Percentiles rank a stretch among this genome's conserved stretches.
Evolutionary conservation across 1,140 invertebrate genomes (phyloP).

Genomic region (Helicoverpa zea): DNA sequence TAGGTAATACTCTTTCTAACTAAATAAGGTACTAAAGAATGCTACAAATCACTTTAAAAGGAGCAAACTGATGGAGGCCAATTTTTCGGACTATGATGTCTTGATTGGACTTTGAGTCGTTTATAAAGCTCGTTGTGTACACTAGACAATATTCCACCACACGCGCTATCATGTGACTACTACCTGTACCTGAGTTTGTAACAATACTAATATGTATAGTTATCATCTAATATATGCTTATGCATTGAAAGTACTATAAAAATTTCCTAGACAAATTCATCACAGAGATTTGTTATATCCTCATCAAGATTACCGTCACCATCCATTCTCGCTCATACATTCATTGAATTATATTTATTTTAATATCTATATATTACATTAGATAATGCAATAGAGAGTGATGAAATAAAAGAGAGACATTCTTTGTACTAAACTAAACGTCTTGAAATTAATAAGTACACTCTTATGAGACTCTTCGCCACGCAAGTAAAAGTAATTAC

Average conservation of each 20-base stretch:
- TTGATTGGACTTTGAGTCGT: background rate
- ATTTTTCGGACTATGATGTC: slow-evolving; percentile 33
- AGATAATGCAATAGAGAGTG: slow-evolving; percentile 83
- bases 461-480: slow-evolving; percentile 77
- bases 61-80: slow-evolving; percentile 3
- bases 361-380: slow-evolving; percentile 70
- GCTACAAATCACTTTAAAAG: slow-evolving; percentile 7
- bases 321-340: slow-evolving; percentile 72
- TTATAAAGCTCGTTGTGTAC: background rate
- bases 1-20: slow-evolving; percentile 24
- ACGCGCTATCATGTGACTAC: slow-evolving; percentile 49
- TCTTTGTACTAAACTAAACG: slow-evolving; percentile 81
- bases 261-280: slow-evolving; percentile 81
- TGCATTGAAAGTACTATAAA: slow-evolving; percentile 74
- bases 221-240: slow-evolving; percentile 58
- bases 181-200: slow-evolving; percentile 54
- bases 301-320: slow-evolving; percentile 69
- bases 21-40: slow-evolving; percentile 7
- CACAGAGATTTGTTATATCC: slow-evolving; percentile 81
- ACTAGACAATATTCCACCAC: slow-evolving; percentile 4
- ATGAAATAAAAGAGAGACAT: slow-evolving; percentile 83
- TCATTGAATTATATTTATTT: slow-evolving; percentile 67
- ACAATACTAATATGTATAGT: slow-evolving; percentile 53
- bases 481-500: slow-evolving; percentile 58
- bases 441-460: slow-evolving; percentile 81